Evolutionary conservation across 2,797 vertebrate species (phyloP), one percentile per base, ranked within the genome.

Genomic region (Falco cherrug): DNA sequence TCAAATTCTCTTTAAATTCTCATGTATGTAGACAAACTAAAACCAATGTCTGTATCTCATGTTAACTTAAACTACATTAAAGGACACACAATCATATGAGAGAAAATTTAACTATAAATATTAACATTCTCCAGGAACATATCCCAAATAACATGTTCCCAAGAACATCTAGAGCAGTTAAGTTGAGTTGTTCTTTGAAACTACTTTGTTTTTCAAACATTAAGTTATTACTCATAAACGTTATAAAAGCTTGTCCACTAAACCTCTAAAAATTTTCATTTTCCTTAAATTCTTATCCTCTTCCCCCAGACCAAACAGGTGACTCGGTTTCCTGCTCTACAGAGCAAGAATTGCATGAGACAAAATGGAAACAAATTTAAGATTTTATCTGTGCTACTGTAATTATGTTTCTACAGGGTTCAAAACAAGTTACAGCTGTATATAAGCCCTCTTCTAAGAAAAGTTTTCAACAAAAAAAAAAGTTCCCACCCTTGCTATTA

Each of bases 351-450:
- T 63, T 90, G 87, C 17, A 64, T 51, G 25, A 75, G 35, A 26
- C 61, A 90, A 94, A 75, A 87, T 90, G 61, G 53, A 95, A 95
- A 89, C 3, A 71, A 90, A 94, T 84, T 81, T 79, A 77, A 80
- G 84, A 91, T 91, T 94, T 89, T 92, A 89, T 95, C 90, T 93
- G 12, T 74, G 57, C 31, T 91, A 57, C 75, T 77, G 68, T 85
- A 69, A 85, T 89, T 84, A 80, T 53, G 20, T 85, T 93, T 89
- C 95, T 80, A 56, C 28, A 84, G 45, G 18, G 33, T 93, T 87
- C 71, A 92, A 94, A 94, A 94, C 82, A 93, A 93, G 26, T 91
- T 89, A 89, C 92, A 93, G 87, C 68, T 94, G 65, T 91, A 83
- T 85, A 64, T 59, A 80, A 83, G 11, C 22, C 18, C 50, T 85